These are phyloP conservation scores for Pasiphila rectangulata DNA, from an alignment of 2,888 invertebrate species.

Conservation along the genomic window DNA sequence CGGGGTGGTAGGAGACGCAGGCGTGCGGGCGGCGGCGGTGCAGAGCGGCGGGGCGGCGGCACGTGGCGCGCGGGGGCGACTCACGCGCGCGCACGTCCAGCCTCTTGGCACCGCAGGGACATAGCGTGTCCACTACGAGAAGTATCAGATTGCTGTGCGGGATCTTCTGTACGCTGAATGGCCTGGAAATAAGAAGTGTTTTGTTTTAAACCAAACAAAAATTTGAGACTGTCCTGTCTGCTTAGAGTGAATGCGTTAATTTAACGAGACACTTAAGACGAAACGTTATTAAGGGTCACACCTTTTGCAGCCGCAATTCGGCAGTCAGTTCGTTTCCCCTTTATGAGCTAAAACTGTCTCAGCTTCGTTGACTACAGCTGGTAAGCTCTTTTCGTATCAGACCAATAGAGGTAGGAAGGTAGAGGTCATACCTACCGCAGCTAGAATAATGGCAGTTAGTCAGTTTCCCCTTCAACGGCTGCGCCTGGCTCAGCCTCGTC, in stretches of 20 bases:
- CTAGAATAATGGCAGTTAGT: too few relatives aligned
- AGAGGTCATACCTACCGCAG: too few relatives aligned
- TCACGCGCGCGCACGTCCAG: conserved; percentile 90
- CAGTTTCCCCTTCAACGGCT: background rate
- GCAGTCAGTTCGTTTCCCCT: too few relatives aligned
- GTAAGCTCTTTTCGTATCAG: too few relatives aligned
- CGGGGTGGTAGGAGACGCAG: conserved; percentile 94
- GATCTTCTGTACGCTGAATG: conserved; percentile 95
- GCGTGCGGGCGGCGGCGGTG: conserved; percentile 87
- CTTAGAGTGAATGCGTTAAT: too few relatives aligned
- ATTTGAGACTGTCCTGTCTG: too few relatives aligned
- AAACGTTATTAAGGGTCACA: too few relatives aligned
- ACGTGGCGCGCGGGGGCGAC: conserved; percentile 78
- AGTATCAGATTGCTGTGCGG: conserved; percentile 94
- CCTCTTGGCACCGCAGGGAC: conserved; percentile 93
- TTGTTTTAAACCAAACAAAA: too few relatives aligned
- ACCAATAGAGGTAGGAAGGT: too few relatives aligned
- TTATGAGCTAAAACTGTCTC: too few relatives aligned
- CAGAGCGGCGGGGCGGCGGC: conserved; percentile 83
- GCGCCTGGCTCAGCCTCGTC: background rate
- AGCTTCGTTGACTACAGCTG: too few relatives aligned
- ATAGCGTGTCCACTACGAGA: conserved; percentile 92
- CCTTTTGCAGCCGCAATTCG: background rate
- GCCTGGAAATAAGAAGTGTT: conserved; percentile 74
- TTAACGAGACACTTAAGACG: too few relatives aligned